A percentile compares a stretch with the other conserved stretches of the same genome.
These are phyloP conservation scores for Lepilemur septentrionalis DNA, from an alignment of 2,797 vertebrate species.

Conservation along the genomic window DNA sequence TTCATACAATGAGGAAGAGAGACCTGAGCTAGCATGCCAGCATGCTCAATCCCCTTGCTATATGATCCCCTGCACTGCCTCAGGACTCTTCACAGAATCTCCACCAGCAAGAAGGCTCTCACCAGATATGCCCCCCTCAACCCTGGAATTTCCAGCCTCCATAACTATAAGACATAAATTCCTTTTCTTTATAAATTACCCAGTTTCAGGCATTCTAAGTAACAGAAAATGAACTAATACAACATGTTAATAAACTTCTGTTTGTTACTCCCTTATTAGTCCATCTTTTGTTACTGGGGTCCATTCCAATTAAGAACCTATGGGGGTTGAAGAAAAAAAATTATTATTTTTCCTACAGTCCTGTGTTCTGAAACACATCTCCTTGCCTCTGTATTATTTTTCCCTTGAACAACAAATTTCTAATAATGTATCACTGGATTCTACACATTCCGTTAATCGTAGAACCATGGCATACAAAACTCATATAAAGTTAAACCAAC, in stretches of 20 bases:
- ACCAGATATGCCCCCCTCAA: background rate
- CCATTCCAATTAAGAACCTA: background rate
- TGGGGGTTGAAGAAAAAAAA: background rate
- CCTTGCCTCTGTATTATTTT: background rate
- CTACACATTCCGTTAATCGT: background rate
- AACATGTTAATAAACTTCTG: background rate
- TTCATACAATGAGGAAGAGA: background rate
- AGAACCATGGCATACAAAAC: background rate
- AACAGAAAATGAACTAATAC: background rate
- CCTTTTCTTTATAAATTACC: background rate
- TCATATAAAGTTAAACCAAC: background rate
- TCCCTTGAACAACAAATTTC: background rate
- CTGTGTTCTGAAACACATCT: background rate
- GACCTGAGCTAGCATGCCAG: background rate
- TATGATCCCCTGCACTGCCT: background rate
- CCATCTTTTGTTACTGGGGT: background rate
- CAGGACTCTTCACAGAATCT: background rate
- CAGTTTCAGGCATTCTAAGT: background rate
- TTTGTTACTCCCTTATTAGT: background rate
- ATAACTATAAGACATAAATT: background rate
- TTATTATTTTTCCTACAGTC: background rate
- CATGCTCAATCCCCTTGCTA: background rate
- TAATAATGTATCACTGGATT: background rate
- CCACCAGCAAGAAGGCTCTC: background rate
- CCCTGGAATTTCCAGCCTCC: background rate